Conservation (phyloP, 2,113 vertebrate species). For the Puffinus mauretanicus region DNA sequence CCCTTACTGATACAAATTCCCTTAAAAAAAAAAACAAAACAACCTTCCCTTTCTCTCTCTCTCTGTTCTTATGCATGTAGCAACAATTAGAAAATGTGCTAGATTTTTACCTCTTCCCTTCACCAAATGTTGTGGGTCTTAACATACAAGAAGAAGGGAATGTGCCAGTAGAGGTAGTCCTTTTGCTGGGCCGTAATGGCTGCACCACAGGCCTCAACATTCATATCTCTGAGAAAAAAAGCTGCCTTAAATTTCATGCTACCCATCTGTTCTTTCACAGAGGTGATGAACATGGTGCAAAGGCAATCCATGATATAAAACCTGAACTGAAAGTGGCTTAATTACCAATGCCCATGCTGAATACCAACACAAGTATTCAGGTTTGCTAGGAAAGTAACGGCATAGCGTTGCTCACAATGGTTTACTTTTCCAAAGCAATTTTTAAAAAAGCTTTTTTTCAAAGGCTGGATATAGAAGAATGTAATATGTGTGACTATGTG, state of each 20-base stretch:
- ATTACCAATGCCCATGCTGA: not conserved
- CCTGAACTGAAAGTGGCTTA: not conserved
- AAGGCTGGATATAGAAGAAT: not conserved
- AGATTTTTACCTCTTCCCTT: not conserved
- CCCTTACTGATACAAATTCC: not conserved
- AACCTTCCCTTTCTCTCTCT: not conserved
- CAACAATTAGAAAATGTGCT: not conserved
- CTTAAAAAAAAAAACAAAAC: not conserved
- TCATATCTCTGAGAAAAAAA: not conserved
- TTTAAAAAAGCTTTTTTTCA: accelerated
- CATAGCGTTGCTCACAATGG: accelerated
- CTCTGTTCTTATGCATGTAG: not conserved
- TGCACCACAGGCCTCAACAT: not conserved
- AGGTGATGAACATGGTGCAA: not conserved
- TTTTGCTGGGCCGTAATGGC: not conserved
- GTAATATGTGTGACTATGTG: accelerated
- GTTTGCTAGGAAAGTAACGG: not conserved
- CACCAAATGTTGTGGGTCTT: not conserved
- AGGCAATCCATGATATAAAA: accelerated
- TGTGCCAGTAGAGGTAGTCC: not conserved
- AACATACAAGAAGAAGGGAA: not conserved
- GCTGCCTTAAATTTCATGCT: not conserved
- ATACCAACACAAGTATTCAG: accelerated
- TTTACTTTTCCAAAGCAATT: not conserved
- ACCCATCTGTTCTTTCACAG: not conserved